These are phyloP conservation scores for Oreotrochilus melanogaster DNA, from an alignment of 2,113 vertebrate genomes.

Conservation along the genomic window DNA sequence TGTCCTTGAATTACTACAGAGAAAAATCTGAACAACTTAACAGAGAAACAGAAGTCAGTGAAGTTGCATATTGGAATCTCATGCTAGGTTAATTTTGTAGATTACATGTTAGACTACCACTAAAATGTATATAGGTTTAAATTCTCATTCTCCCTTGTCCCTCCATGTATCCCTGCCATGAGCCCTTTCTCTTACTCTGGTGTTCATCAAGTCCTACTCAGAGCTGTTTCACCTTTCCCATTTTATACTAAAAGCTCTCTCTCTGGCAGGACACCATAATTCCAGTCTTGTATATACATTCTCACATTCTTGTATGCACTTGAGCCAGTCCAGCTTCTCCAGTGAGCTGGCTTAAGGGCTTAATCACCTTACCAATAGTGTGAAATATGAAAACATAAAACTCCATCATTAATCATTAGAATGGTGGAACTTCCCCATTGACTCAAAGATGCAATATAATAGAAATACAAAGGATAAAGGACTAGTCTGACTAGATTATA, in stretches of 20 bases:
- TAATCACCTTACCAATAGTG: background rate
- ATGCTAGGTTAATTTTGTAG: background rate
- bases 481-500: background rate
- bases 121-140: background rate
- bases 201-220: background rate
- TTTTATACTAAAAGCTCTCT: fast-evolving
- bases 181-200: background rate
- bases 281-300: background rate
- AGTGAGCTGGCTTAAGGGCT: background rate
- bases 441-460: conserved; percentile 20
- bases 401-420: background rate
- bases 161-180: background rate
- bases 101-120: background rate
- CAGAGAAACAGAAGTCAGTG: background rate
- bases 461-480: background rate
- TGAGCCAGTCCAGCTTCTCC: background rate
- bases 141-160: background rate
- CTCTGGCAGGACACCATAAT: background rate
- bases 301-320: background rate
- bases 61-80: background rate
- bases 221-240: background rate
- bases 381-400: background rate
- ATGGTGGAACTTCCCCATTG: background rate
- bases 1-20: background rate
- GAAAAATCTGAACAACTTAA: background rate